Evolutionary conservation across 2,888 invertebrate genomes (phyloP).

Genomic region (Nomada ruficornis): DNA sequence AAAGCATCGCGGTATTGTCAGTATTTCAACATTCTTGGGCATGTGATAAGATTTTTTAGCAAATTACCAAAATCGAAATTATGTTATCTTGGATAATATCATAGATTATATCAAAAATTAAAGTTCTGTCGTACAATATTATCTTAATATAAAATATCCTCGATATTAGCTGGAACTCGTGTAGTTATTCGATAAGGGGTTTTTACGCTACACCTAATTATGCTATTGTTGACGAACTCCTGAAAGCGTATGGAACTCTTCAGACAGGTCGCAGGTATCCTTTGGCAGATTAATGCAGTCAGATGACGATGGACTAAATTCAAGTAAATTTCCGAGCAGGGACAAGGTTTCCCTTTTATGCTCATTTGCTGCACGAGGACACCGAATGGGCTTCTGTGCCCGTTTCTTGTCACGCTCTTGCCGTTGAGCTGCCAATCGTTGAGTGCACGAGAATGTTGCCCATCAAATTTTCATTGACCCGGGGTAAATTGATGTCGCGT

Average conservation of each 20-base stretch:
- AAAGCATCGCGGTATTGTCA: too few relatives aligned
- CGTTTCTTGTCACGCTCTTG: constrained; percentile 7
- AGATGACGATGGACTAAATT: neutral
- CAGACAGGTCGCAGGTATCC: neutral
- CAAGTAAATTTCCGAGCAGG: neutral
- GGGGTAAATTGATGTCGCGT: neutral
- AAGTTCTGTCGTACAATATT: too few relatives aligned
- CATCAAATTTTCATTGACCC: neutral
- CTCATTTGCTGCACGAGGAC: neutral
- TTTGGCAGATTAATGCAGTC: neutral
- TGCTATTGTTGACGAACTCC: too few relatives aligned
- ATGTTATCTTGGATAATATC: too few relatives aligned
- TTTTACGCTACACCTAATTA: too few relatives aligned
- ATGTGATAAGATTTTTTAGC: too few relatives aligned
- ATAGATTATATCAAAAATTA: too few relatives aligned
- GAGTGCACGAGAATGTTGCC: neutral
- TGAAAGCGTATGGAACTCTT: neutral
- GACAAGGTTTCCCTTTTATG: constrained; percentile 21
- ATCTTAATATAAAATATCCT: too few relatives aligned
- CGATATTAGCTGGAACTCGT: too few relatives aligned
- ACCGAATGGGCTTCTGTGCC: constrained; percentile 10
- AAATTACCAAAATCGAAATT: too few relatives aligned
- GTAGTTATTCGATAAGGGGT: too few relatives aligned
- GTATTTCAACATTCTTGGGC: too few relatives aligned
- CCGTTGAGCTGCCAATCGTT: neutral